Percentiles rank a stretch among this genome's conserved stretches.
These are phyloP conservation scores for Idris sp. DNA, from an alignment of 1,140 invertebrate species.

Conservation along the genomic window DNA sequence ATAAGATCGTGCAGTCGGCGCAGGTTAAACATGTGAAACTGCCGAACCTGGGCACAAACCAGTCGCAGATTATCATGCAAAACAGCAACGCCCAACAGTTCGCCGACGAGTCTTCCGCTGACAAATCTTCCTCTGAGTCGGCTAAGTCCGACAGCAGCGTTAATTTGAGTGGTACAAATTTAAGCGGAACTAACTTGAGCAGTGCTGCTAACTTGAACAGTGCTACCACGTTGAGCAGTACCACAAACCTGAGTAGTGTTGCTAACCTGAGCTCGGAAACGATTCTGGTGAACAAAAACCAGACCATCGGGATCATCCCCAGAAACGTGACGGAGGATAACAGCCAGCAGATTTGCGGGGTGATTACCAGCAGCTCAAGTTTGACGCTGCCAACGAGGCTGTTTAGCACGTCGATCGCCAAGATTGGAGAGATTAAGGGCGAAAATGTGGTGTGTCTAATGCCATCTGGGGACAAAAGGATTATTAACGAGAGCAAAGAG, in stretches of 20 bases:
- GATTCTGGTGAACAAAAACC: constrained; percentile 73
- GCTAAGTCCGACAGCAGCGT: constrained; percentile 54
- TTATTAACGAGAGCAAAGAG: constrained; percentile 60
- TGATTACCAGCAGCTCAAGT: constrained; percentile 75
- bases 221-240: no score
- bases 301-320: constrained; percentile 70
- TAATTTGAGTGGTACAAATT: no score
- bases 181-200: no score
- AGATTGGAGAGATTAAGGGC: constrained; percentile 65
- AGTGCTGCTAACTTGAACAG: no score
- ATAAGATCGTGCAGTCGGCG: constrained; percentile 75
- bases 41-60: constrained; percentile 65
- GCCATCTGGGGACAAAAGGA: constrained; percentile 63
- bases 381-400: constrained; percentile 70
- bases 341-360: constrained; percentile 74
- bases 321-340: constrained; percentile 67
- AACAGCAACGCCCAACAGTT: constrained; percentile 61
- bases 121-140: constrained; percentile 52
- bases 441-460: constrained; percentile 71
- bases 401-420: constrained; percentile 73
- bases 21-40: constrained; percentile 74
- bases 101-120: constrained; percentile 46
- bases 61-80: constrained; percentile 54
- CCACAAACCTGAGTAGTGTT: no score
- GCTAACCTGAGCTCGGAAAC: no score